Evolutionary conservation across 2,797 vertebrate genomes (phyloP).

Genomic region (Chloroceryle amazona): DNA sequence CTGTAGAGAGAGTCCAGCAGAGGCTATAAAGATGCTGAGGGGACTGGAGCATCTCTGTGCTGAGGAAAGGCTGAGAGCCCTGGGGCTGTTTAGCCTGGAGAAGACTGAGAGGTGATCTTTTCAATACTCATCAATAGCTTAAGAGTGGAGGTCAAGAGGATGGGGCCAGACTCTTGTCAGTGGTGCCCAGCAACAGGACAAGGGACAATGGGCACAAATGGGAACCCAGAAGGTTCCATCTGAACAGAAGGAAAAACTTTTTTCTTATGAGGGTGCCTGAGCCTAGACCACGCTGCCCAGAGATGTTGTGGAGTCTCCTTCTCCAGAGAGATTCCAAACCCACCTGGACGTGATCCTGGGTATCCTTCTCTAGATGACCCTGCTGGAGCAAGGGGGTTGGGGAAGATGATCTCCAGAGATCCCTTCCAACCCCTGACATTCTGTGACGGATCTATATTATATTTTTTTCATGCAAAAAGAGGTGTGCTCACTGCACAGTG

Average conservation of each 20-base stretch:
- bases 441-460: background rate
- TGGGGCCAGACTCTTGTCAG: background rate
- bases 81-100: background rate
- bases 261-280: background rate
- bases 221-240: background rate
- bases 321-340: background rate
- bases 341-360: background rate
- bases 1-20: background rate
- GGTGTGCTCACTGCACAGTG: background rate
- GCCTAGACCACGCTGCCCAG: background rate
- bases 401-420: background rate
- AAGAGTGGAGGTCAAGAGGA: background rate
- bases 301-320: background rate
- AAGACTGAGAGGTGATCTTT: background rate
- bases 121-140: background rate
- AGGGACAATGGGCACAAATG: background rate
- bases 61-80: background rate
- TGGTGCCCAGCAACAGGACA: background rate
- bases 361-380: background rate
- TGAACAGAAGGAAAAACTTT: background rate
- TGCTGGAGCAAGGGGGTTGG: background rate
- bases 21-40: background rate
- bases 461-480: background rate
- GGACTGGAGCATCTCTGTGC: background rate
- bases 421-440: background rate